Conservation (phyloP, 2,797 vertebrate genomes). For the Rousettus madagascariensis region DNA sequence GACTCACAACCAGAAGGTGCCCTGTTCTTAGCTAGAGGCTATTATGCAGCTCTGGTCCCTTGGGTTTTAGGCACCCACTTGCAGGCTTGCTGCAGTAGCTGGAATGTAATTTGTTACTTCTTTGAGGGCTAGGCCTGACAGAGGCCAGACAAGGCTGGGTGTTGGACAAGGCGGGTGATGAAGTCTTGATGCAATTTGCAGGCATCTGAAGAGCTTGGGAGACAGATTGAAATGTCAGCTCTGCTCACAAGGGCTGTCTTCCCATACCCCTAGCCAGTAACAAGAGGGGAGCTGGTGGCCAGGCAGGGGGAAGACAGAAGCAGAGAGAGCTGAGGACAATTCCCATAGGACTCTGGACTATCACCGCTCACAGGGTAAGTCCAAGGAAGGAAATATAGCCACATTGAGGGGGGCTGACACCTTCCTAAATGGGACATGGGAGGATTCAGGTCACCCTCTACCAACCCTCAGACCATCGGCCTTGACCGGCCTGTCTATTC, state of each 20-base stretch:
- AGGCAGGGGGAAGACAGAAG: background rate
- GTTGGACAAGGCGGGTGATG: constrained; percentile 62
- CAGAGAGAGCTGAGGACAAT: background rate
- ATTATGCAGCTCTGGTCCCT: background rate
- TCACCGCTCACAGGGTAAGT: background rate
- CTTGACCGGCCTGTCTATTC: background rate
- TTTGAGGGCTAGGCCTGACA: constrained; percentile 64
- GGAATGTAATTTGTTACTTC: constrained; percentile 70
- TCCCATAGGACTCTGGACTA: constrained; percentile 1
- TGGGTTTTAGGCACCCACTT: constrained; percentile 52
- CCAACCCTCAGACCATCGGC: background rate
- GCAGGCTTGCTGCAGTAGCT: constrained; percentile 2
- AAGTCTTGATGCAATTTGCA: constrained; percentile 78
- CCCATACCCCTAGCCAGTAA: constrained; percentile 32
- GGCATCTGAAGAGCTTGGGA: constrained; percentile 66
- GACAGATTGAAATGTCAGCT: constrained; percentile 79
- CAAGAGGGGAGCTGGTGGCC: constrained; percentile 25
- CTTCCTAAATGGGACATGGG: background rate
- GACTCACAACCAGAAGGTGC: background rate
- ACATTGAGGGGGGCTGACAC: background rate
- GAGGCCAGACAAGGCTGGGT: constrained; percentile 67
- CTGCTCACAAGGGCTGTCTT: constrained; percentile 58
- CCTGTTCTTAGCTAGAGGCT: background rate
- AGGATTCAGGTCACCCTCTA: background rate
- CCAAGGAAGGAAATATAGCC: constrained; percentile 18